These are phyloP conservation scores for Micromussa lordhowensis DNA, from an alignment of 92 coral and sea anemone genomes.

Conservation along the genomic window DNA sequence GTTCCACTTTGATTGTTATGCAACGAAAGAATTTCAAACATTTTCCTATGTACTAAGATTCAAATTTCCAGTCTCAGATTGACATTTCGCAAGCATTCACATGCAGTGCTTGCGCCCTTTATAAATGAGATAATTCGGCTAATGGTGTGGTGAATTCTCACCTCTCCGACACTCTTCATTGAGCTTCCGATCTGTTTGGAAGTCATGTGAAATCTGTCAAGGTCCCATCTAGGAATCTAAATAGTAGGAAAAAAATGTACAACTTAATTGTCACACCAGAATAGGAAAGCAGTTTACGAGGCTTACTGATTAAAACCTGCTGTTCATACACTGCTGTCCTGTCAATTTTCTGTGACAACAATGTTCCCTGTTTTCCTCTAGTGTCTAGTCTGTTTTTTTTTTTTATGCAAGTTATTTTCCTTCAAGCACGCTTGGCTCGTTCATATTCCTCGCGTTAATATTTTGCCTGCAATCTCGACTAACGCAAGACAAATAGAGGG, in stretches of 20 bases:
- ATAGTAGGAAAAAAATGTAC: background rate
- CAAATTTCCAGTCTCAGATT: background rate
- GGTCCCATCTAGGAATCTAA: slow-evolving; percentile 99
- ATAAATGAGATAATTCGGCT: too few species aligned
- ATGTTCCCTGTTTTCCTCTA: too few species aligned
- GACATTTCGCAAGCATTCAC: too few species aligned
- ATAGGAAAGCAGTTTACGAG: background rate
- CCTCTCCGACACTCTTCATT: slow-evolving; percentile 99
- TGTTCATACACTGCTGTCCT: background rate
- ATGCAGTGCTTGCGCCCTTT: background rate
- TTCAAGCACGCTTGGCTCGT: too few species aligned
- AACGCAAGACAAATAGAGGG: too few species aligned
- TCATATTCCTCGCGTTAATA: too few species aligned
- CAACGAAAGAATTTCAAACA: background rate
- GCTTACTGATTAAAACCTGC: background rate
- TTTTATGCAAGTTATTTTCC: too few species aligned
- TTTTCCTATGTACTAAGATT: background rate
- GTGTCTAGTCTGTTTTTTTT: too few species aligned
- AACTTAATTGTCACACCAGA: background rate
- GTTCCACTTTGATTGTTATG: too few species aligned
- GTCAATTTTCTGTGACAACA: too few species aligned
- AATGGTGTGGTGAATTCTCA: background rate
- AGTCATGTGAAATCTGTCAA: slow-evolving; percentile 95
- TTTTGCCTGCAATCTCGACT: too few species aligned
- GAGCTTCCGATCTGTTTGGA: slow-evolving; percentile 98